phyloP scores from a whole-genome alignment of 2,888 invertebrate genomes.

The Melanotus villosus region DNA sequence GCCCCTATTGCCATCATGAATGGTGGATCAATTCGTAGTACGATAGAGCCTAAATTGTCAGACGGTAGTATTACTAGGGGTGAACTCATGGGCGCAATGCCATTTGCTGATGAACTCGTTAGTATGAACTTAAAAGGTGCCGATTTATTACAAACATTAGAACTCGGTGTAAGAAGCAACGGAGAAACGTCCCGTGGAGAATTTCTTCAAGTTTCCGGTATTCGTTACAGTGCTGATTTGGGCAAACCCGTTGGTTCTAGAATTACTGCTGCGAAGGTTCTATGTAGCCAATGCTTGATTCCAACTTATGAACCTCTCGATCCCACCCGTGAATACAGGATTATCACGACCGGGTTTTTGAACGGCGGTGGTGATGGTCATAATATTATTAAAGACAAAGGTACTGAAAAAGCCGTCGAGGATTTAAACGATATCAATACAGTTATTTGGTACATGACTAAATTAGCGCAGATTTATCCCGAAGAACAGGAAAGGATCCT shows the following conservation, averaged over 20 bases:
- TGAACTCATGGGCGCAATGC: constrained; percentile 81
- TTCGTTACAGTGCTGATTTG: constrained; percentile 80
- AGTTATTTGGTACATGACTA: constrained; percentile 72
- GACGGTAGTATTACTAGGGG: constrained; percentile 78
- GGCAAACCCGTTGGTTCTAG: constrained; percentile 74
- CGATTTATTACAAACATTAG: constrained; percentile 70
- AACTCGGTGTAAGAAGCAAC: constrained; percentile 62
- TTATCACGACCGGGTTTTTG: constrained; percentile 78
- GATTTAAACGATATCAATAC: constrained; percentile 71
- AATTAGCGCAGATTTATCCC: constrained; percentile 75
- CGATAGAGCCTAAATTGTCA: constrained; percentile 70
- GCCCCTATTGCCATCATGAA: constrained; percentile 83
- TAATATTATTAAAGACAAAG: constrained; percentile 65
- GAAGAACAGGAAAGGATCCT: constrained; percentile 71
- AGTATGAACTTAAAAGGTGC: constrained; percentile 78
- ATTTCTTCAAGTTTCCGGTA: constrained; percentile 88
- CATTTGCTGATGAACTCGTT: constrained; percentile 81
- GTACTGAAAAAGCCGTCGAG: constrained; percentile 64
- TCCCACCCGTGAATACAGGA: constrained; percentile 72
- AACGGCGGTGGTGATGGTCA: constrained; percentile 84
- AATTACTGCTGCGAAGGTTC: constrained; percentile 75
- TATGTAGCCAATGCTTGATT: constrained; percentile 79
- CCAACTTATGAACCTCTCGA: constrained; percentile 74
- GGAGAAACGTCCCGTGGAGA: constrained; percentile 73
- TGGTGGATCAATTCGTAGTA: constrained; percentile 83